Conservation (phyloP, 2,888 invertebrate genomes). For the Eulithis testata region DNA sequence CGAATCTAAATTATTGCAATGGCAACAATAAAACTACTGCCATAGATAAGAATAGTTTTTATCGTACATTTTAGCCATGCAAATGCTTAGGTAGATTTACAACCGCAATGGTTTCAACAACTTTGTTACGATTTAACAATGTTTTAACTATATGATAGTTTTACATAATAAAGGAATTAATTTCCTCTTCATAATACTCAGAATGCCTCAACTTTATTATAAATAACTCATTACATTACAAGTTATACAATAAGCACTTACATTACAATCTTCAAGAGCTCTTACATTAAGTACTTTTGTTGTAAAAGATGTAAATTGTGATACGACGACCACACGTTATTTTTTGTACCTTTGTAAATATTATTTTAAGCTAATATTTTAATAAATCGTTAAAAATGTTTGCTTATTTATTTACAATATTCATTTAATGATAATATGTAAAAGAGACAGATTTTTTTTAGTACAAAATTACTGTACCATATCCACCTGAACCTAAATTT, state of each 20-base stretch:
- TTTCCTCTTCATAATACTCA: constrained; percentile 27
- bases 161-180: constrained; percentile 23
- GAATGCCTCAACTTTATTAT: constrained; percentile 23
- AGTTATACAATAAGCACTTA: constrained; percentile 19
- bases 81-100: constrained; percentile 16
- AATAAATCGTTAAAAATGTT: constrained; percentile 54
- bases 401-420: constrained; percentile 3
- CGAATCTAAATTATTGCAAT: constrained; percentile 11
- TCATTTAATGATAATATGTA: too few species aligned
- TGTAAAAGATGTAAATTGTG: constrained; percentile 33
- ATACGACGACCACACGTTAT: constrained; percentile 47
- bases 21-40: constrained; percentile 24
- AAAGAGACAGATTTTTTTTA: too few species aligned
- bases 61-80: constrained; percentile 8
- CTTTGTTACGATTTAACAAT: constrained; percentile 14
- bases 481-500: too few species aligned
- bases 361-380: constrained; percentile 61
- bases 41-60: constrained; percentile 31
- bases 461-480: too few species aligned
- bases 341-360: constrained; percentile 75
- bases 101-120: neutral
- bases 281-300: neutral
- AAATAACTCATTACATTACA: constrained; percentile 21
- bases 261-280: constrained; percentile 24
- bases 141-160: constrained; percentile 19